Evolutionary conservation across 2,888 invertebrate genomes (phyloP).

Genomic region (Ametastegia equiseti): DNA sequence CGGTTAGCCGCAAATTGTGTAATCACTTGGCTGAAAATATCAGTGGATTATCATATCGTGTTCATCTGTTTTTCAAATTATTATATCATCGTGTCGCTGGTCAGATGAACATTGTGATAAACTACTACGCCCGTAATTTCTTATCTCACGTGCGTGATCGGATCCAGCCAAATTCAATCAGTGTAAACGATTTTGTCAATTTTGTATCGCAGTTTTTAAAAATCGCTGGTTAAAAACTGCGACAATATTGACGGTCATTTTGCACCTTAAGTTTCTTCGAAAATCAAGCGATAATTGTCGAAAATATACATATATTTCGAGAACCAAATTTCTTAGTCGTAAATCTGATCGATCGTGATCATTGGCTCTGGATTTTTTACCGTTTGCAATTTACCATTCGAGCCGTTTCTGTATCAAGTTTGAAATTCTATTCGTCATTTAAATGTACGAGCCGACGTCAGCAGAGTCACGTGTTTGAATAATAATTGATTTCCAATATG

Average conservation of each 20-base stretch:
- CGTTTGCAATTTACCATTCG: no score
- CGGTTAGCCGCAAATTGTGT: neutral
- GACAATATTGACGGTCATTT: neutral
- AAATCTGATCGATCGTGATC: no score
- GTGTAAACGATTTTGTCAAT: neutral
- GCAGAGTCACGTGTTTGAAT: no score
- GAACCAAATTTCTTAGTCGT: no score
- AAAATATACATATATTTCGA: neutral
- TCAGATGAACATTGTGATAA: constrained; percentile 34
- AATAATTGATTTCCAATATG: no score
- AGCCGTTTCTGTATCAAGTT: no score
- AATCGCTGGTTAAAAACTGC: constrained; percentile 42
- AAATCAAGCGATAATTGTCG: neutral
- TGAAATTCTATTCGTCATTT: no score
- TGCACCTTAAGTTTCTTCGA: neutral
- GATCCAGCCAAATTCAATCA: neutral
- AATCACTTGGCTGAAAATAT: neutral
- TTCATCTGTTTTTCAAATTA: constrained; percentile 18
- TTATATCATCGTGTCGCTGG: constrained; percentile 30
- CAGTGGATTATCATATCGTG: constrained; percentile 14
- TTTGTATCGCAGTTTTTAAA: constrained; percentile 30
- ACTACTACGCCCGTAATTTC: constrained; percentile 12
- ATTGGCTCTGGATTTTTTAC: no score
- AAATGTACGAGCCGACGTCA: no score
- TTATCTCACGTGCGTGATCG: constrained; percentile 13